Base-by-base conservation (phyloP, 1,140 invertebrate species). In the Chymomyza costata region DNA sequence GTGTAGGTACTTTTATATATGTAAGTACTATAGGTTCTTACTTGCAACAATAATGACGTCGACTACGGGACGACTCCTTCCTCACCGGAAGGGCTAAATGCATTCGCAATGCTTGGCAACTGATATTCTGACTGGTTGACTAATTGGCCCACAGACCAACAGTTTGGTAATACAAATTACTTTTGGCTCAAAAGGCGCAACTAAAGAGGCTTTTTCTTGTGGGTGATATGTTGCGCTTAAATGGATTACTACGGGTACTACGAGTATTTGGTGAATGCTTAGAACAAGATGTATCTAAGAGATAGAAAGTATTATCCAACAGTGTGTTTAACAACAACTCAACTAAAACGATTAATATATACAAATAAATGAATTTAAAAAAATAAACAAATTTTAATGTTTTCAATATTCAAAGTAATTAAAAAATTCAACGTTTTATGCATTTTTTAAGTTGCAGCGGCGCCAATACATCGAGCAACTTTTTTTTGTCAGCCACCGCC, bases 71-170 rank as follows among this genome's bases (percentile, higher is more conserved):
- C 46, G 51, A 54, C 48, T 52, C 51, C 53, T 51, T 59, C 55
- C 49, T 76, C 61, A 65, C 61, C 65, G 56, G 78, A 71, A 65
- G 41, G 70, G 55, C 61, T 60, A 74, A 74, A 74, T 74, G 69
- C 69, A 74, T 74, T 74, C 44, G 70, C 70, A 65, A 65, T 46
- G 69, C 53, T 61, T 48, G 40, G 58, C 40, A n/a, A n/a, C 46
- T 17, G 16, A 15, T 43, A n/a, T n/a, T n/a, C n/a, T 8, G 21
- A 25, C 3, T 25, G 21, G 21, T 8, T 25, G 21, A 25, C 21
- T 25, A 25, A 8, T 8, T 8, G 21, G 8, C 21, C 21, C 21
- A 6, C n/a, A n/a, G n/a, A n/a, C n/a, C n/a, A n/a, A n/a, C n/a
- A 2, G 11, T 30, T 49, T 21, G n/a, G 8, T 19, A 51, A 43